Base-by-base conservation (phyloP, 2,797 vertebrate genomes). In the Chaenodraco wilsoni region DNA sequence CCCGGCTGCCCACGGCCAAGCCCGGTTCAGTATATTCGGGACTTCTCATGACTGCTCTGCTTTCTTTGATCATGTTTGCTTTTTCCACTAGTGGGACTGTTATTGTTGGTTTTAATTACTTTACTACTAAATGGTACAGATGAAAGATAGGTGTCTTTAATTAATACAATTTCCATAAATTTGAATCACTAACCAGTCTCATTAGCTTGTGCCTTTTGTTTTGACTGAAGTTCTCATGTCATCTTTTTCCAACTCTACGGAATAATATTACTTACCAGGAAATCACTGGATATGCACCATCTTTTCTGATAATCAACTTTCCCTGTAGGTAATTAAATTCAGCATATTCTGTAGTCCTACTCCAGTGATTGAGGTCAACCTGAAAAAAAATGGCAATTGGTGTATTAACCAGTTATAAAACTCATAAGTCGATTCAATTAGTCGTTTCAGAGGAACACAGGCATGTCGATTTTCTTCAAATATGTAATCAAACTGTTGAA, bases 121-220 rank as follows among this genome's bases (percentile, higher is more conserved):
- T 95, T 95, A 95, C 96, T 94, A 95, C 95, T 95, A 97, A 98
- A 98, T 96, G 96, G 95, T 94, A 95, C 93, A 95, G 95, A 98
- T 97, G 97, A 98, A 98, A 97, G 96, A 98, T 98, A 98, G 97
- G 97, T 97, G 96, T 97, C 95, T 95, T 96, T 96, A 98, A 98
- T 98, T 99, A 99, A 98, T 99, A 96, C 96, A 94, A 98, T 99
- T 97, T 98, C 96, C 97, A 99, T 99, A 98, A 95, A 99, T 99
- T 98, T 98, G 96, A 97, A 98, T 98, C 95, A 86, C 95, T 97
- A 97, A 98, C 96, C 95, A 97, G 96, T 95, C 96, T 98, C 96
- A 98, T 98, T 98, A 97, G 95, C 95, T 88, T 85, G 87, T 93
- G 95, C 94, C 94, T 97, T 97, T 97, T 97, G 95, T 98, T 95